Percentiles rank a stretch among this genome's conserved stretches.
These are phyloP conservation scores for Micromesistius poutassou DNA, from an alignment of 2,797 vertebrate species.

Conservation along the genomic window DNA sequence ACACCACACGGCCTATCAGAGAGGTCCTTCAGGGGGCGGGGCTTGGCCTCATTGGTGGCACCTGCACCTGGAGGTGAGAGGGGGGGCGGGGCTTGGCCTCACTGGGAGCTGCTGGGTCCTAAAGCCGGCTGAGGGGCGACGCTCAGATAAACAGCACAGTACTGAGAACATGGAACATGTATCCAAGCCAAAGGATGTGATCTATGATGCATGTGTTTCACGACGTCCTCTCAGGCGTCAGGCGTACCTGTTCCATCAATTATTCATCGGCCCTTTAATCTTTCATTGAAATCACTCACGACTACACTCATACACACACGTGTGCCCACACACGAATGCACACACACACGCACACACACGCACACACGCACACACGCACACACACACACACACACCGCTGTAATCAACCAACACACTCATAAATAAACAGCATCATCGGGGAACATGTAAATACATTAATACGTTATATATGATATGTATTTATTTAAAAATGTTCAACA, in stretches of 20 bases:
- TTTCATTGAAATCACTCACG: slow-evolving; percentile 70
- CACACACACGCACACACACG: slow-evolving; percentile 13
- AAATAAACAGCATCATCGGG: too few species aligned
- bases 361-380: too few species aligned
- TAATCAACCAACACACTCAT: background rate
- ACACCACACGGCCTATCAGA: background rate
- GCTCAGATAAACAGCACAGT: too few species aligned
- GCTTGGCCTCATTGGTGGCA: background rate
- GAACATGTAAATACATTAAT: too few species aligned
- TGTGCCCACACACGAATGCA: background rate
- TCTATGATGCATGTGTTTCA: background rate
- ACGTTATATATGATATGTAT: too few species aligned
- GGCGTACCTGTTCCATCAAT: slow-evolving; percentile 65
- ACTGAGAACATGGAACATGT: background rate
- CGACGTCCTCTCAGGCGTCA: slow-evolving; percentile 6
- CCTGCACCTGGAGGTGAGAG: background rate
- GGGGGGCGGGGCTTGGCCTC: background rate
- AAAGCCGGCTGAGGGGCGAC: too few species aligned
- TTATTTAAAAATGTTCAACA: background rate
- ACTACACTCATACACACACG: slow-evolving; percentile 12
- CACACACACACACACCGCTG: background rate
- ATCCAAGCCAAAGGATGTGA: background rate
- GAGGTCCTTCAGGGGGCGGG: background rate
- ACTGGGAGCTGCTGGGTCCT: too few species aligned
- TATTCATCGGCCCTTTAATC: slow-evolving; percentile 66